A percentile compares a stretch with the other conserved stretches of the same genome.
These are phyloP conservation scores for Dryocosmus kuriphilus DNA, from an alignment of 2,888 invertebrate genomes.

Conservation along the genomic window DNA sequence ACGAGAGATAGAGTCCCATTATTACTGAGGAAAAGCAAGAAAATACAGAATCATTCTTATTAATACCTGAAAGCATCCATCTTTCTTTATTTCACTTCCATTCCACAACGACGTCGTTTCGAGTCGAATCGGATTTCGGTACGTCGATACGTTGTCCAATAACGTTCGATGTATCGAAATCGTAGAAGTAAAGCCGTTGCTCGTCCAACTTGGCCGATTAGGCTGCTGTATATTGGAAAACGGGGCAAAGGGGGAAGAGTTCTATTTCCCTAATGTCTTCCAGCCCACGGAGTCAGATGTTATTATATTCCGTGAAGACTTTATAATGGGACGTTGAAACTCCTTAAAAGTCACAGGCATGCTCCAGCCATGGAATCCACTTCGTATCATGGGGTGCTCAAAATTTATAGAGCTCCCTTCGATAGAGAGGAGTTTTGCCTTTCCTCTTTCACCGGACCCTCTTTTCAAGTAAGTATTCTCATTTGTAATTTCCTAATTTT, in stretches of 20 bases:
- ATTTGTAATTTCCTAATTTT: background rate
- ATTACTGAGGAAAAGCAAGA: conserved; percentile 67
- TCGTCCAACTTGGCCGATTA: conserved; percentile 60
- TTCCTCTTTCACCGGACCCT: background rate
- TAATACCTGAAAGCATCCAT: conserved; percentile 67
- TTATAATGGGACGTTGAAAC: conserved; percentile 76
- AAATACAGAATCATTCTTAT: conserved; percentile 74
- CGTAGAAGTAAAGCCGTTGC: conserved; percentile 63
- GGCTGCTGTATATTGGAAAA: conserved; percentile 51
- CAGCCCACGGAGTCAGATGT: conserved; percentile 74
- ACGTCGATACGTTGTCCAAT: conserved; percentile 43
- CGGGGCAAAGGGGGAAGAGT: conserved; percentile 47
- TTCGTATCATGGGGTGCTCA: conserved; percentile 37
- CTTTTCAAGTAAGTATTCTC: conserved; percentile 13
- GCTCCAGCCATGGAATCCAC: conserved; percentile 44
- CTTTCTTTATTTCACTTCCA: conserved; percentile 55
- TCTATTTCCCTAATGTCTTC: conserved; percentile 77
- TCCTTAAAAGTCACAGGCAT: conserved; percentile 73
- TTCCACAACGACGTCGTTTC: conserved; percentile 43
- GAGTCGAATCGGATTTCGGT: conserved; percentile 53
- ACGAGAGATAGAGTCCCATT: conserved; percentile 74
- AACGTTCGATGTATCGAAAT: conserved; percentile 61
- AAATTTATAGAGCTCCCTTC: conserved; percentile 54
- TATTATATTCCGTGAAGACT: conserved; percentile 77
- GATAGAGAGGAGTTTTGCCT: conserved; percentile 44